Evolutionary conservation across 1,140 invertebrate species (phyloP).

Genomic region (Nasonia vitripennis): DNA sequence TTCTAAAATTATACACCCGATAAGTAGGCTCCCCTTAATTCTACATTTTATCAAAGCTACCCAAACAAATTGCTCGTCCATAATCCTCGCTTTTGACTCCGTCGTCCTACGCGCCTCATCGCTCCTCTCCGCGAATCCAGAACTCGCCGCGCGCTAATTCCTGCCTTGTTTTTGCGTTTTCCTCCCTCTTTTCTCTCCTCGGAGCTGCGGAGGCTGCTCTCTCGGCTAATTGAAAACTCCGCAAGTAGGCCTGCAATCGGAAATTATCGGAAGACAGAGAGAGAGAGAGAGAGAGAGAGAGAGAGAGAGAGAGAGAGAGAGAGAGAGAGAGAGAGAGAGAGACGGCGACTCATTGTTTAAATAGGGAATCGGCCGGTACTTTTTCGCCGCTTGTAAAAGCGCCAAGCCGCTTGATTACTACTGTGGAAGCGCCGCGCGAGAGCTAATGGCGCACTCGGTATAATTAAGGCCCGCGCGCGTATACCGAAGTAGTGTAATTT

Average conservation of each 20-base stretch:
- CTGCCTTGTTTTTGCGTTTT: constrained; percentile 13
- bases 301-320: not conserved
- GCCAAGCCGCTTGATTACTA: constrained; percentile 44
- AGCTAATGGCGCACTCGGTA: constrained; percentile 44
- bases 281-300: not conserved
- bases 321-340: not conserved
- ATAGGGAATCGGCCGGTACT: constrained; percentile 37
- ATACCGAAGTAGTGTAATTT: constrained; percentile 49
- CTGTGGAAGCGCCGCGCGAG: constrained; percentile 21
- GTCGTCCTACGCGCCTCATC: not conserved
- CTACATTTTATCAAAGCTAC: not conserved
- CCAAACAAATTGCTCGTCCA: not conserved
- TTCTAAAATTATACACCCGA: no score
- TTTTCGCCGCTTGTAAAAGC: constrained; percentile 40
- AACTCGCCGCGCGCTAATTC: not conserved
- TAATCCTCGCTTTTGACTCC: not conserved
- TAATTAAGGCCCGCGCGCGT: constrained; percentile 46
- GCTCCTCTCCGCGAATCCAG: not conserved
- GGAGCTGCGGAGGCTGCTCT: not conserved
- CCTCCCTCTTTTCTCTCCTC: no score
- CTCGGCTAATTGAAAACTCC: constrained; percentile 37
- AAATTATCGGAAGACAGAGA: constrained; percentile 11
- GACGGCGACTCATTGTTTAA: constrained; percentile 41
- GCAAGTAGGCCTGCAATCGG: constrained; percentile 13
- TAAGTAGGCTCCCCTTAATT: not conserved